Conservation (phyloP, 2,113 vertebrate species). For the Mirza zaza region DNA sequence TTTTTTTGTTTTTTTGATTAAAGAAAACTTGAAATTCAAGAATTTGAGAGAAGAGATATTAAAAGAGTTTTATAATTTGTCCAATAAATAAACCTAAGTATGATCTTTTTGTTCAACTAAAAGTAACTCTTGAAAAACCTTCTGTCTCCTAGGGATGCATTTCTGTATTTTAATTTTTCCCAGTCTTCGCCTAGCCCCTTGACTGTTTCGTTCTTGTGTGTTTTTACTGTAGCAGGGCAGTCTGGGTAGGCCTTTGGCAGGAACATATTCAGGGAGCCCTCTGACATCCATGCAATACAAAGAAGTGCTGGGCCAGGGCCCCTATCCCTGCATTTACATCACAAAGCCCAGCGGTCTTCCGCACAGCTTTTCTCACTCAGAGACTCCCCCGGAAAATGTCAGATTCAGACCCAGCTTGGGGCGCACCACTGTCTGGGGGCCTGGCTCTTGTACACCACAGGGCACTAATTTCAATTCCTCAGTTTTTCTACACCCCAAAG, state of each 20-base stretch:
- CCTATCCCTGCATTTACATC: not conserved
- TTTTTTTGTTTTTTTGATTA: not conserved
- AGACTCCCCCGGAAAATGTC: not conserved
- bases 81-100: constrained; percentile 24
- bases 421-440: not conserved
- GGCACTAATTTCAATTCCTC: not conserved
- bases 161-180: constrained; percentile 41
- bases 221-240: not conserved
- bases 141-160: not conserved
- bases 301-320: not conserved
- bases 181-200: not conserved
- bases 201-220: not conserved
- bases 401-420: not conserved
- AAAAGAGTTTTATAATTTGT: constrained; percentile 27
- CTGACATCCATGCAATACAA: not conserved
- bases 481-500: not conserved
- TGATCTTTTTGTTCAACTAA: not conserved
- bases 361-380: not conserved
- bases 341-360: constrained; percentile 34
- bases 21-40: not conserved
- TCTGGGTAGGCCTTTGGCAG: not conserved
- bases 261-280: not conserved
- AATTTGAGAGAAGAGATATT: not conserved
- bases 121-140: not conserved
- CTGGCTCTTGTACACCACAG: not conserved